phyloP scores from a whole-genome alignment of 2,797 vertebrate species.

The Spondyliosoma cantharus region DNA sequence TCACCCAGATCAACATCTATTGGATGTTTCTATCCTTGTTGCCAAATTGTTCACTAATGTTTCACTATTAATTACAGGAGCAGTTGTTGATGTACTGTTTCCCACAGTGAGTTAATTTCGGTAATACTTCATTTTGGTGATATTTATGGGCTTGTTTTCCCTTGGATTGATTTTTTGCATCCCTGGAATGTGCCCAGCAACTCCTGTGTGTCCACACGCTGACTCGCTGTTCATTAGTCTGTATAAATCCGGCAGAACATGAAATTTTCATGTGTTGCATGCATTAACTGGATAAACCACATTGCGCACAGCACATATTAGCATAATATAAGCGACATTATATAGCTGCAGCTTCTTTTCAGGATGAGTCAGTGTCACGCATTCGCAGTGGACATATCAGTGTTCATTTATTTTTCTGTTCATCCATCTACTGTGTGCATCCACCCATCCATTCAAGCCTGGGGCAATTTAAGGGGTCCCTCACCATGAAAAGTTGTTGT shows the following conservation, averaged over 20 bases:
- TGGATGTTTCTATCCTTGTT: slow-evolving; percentile 45
- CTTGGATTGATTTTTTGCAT: slow-evolving; percentile 38
- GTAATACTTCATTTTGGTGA: slow-evolving; percentile 44
- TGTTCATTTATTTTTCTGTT: background rate
- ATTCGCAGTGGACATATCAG: background rate
- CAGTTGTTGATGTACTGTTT: slow-evolving; percentile 37
- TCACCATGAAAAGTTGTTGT: too few species aligned
- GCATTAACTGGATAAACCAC: slow-evolving; percentile 24
- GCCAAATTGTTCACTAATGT: slow-evolving; percentile 48
- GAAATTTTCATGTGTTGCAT: slow-evolving; percentile 50
- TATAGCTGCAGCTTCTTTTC: slow-evolving; percentile 1
- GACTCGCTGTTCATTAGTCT: slow-evolving; percentile 35
- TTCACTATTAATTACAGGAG: slow-evolving; percentile 51
- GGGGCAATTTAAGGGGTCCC: background rate
- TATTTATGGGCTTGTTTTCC: slow-evolving; percentile 42
- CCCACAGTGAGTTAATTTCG: slow-evolving; percentile 40
- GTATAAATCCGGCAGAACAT: slow-evolving; percentile 47
- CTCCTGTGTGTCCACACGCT: slow-evolving; percentile 29
- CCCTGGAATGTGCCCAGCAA: slow-evolving; percentile 31
- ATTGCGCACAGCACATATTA: slow-evolving; percentile 30
- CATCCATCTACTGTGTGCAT: background rate
- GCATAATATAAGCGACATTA: slow-evolving; percentile 35
- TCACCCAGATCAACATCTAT: slow-evolving; percentile 46
- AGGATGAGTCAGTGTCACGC: background rate
- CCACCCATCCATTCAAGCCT: background rate